Base-by-base conservation (phyloP, 1,140 invertebrate genomes). In the Tribolium castaneum region DNA sequence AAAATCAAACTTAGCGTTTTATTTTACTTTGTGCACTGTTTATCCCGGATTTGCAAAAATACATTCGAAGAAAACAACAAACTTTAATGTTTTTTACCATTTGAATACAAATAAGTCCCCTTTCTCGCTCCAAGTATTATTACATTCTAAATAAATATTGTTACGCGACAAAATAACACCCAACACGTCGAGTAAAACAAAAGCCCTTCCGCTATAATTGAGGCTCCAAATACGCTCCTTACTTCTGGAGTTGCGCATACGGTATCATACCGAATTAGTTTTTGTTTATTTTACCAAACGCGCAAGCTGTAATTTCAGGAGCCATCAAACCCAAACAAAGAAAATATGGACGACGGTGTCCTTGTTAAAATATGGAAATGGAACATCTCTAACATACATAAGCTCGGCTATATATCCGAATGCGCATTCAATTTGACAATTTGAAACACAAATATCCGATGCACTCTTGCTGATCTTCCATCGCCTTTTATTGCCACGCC, bases 131-230 rank as follows among this genome's bases (percentile, higher is more conserved):
- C 35, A 56, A 75, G 39, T 75, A 75, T 74, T 74, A 74, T 54
- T 54, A 56, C 71, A 75, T 45, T 56, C 54, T 75, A 75, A 75
- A 56, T 75, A 75, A 75, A 75, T 75, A 75, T 75, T 75, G 54
- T 75, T 75, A 56, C 51, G 73, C 73, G 73, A 75, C 54, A 75
- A 75, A 56, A 62, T 75, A 74, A 74, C 71, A 66, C 59, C 59
- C 59, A 66, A 66, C 59, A 66, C 59, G 59, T 66, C 59, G 59
- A 66, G 59, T 66, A 66, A 66, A 66, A 66, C 59, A 66, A 66
- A 66, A 66, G 59, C 59, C 59, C 30, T 66, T 66, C 59, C 59
- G 25, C 59, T 66, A 66, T 39, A 66, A 66, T 35, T 66, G 59
- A 66, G 30, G 59, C 59, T 66, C 59, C 59, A 66, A 66, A 66